Evolutionary conservation across 2,113 vertebrate genomes (phyloP).

Genomic region (Ageneiosus marmoratus): DNA sequence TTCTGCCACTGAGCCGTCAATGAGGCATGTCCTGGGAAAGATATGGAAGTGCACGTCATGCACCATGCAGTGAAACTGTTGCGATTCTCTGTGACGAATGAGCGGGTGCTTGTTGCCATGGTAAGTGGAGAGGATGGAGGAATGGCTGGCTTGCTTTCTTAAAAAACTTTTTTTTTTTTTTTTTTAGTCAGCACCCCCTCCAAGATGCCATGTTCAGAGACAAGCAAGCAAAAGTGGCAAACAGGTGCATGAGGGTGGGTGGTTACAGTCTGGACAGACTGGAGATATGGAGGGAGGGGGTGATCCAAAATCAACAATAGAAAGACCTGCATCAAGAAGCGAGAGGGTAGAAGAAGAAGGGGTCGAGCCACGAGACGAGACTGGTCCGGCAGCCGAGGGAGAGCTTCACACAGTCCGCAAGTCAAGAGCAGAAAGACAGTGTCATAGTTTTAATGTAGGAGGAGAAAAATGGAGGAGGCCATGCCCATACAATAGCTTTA

Average conservation of each 20-base stretch:
- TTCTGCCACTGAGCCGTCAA: constrained; percentile 51
- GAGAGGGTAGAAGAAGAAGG: constrained; percentile 71
- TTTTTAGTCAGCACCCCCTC: constrained; percentile 15
- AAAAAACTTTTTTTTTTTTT: constrained; percentile 20
- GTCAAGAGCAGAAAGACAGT: constrained; percentile 59
- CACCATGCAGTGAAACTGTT: constrained; percentile 50
- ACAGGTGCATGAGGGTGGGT: constrained; percentile 41
- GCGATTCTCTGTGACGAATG: constrained; percentile 48
- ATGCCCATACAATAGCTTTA: constrained; percentile 38
- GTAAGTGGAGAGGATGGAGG: constrained; percentile 36
- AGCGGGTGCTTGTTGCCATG: constrained; percentile 42
- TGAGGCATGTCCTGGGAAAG: constrained; percentile 54
- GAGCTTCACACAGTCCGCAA: constrained; percentile 68
- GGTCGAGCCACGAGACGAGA: constrained; percentile 69
- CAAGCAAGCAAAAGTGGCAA: constrained; percentile 22
- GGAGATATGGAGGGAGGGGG: constrained; percentile 53
- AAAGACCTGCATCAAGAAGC: constrained; percentile 71
- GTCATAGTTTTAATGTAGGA: constrained; percentile 39
- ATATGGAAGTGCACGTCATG: constrained; percentile 43
- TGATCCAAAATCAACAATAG: constrained; percentile 67
- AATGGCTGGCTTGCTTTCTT: constrained; percentile 35
- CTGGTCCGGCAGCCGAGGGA: constrained; percentile 69
- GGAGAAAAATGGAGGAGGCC: constrained; percentile 53
- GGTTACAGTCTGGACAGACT: constrained; percentile 40
- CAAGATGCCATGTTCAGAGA: constrained; percentile 8